These are phyloP conservation scores for Orchesellides sinensis DNA, from an alignment of 2,888 invertebrate species.

Conservation along the genomic window DNA sequence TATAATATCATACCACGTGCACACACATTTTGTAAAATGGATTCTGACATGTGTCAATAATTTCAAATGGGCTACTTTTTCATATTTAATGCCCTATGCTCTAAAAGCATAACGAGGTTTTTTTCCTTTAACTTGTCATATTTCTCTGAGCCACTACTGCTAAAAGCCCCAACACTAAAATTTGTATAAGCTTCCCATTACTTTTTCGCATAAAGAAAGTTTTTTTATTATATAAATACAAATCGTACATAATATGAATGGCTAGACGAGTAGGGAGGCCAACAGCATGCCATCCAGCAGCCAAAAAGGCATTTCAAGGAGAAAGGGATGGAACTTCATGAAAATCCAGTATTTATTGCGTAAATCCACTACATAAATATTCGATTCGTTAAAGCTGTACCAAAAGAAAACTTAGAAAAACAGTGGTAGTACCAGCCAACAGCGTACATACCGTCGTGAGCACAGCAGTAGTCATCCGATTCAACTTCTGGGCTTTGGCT, in stretches of 20 bases:
- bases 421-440: background rate
- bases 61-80: conserved; percentile 48
- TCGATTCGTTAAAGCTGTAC: conserved; percentile 49
- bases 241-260: background rate
- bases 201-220: too few relatives aligned
- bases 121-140: conserved; percentile 40
- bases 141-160: background rate
- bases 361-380: conserved; percentile 58
- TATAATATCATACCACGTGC: conserved; percentile 17
- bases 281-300: conserved; percentile 1
- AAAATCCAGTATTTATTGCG: conserved; percentile 59
- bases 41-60: conserved; percentile 59
- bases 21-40: conserved; percentile 38
- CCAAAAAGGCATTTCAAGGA: background rate
- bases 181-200: too few relatives aligned
- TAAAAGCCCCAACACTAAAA: too few relatives aligned
- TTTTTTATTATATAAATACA: too few relatives aligned
- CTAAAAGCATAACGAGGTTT: conserved; percentile 2
- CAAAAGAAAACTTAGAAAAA: background rate
- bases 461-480: conserved; percentile 15
- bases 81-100: conserved; percentile 19
- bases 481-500: conserved; percentile 33
- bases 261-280: background rate
- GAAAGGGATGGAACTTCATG: conserved; percentile 36
- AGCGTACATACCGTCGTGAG: background rate